A percentile compares a stretch with the other conserved stretches of the same genome.
Evolutionary conservation across 2,797 vertebrate genomes (phyloP).

Genomic region (Danio jaintianensis): DNA sequence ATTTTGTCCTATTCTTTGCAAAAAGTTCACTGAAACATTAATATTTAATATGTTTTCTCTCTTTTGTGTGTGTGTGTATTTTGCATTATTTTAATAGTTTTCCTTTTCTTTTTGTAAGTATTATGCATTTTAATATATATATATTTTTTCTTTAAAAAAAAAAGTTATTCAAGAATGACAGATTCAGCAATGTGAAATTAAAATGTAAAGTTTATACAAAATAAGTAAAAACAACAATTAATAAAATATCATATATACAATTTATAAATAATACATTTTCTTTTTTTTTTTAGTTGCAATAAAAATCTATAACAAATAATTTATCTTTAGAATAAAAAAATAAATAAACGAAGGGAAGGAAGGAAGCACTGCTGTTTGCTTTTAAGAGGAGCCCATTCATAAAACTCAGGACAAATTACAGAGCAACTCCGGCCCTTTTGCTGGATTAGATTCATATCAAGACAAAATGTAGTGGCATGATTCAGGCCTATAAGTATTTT

Average conservation of each 20-base stretch:
- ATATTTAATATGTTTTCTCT: too few relatives aligned
- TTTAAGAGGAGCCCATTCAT: constrained; percentile 75
- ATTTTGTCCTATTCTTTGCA: too few relatives aligned
- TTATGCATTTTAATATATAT: too few relatives aligned
- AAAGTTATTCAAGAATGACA: background rate
- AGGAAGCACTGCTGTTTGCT: constrained; percentile 65
- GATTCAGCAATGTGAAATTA: background rate
- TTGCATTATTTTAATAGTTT: too few relatives aligned
- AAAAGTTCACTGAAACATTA: too few relatives aligned
- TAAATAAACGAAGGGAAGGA: background rate
- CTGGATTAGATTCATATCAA: constrained; percentile 77
- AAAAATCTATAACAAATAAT: constrained; percentile 31
- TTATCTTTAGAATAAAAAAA: constrained; percentile 49
- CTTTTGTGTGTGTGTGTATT: too few relatives aligned
- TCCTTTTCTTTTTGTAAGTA: too few relatives aligned
- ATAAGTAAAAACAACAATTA: background rate
- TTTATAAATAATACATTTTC: too few relatives aligned
- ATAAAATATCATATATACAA: too few relatives aligned
- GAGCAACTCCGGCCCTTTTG: constrained; percentile 56
- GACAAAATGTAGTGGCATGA: constrained; percentile 67
- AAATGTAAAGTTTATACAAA: background rate
- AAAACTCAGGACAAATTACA: constrained; percentile 69
- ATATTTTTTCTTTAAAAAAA: too few relatives aligned
- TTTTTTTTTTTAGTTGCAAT: background rate
- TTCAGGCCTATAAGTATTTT: constrained; percentile 65